Conservation (phyloP, 2,113 vertebrate species). For the Acanthochromis polyacanthus region DNA sequence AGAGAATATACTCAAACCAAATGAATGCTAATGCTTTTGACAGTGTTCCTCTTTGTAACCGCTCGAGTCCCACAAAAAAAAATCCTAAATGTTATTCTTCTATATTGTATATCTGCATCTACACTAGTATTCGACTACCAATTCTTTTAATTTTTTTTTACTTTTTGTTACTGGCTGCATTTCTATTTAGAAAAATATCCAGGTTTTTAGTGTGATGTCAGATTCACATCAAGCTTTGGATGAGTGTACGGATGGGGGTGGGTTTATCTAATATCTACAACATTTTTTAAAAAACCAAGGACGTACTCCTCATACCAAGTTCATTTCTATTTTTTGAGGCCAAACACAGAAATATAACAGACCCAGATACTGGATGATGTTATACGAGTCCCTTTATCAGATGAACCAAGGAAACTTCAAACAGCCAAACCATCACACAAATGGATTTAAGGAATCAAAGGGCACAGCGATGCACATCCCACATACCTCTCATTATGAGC, state of each 20-base stretch:
- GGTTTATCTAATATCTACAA: constrained; percentile 18
- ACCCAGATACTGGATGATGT: constrained; percentile 24
- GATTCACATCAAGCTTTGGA: constrained; percentile 48
- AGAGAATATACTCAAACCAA: constrained; percentile 62
- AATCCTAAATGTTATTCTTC: constrained; percentile 66
- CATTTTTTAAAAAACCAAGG: neutral
- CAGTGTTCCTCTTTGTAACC: constrained; percentile 61
- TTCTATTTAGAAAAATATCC: constrained; percentile 67
- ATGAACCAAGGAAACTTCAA: constrained; percentile 42
- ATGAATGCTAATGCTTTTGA: constrained; percentile 67
- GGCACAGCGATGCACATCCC: constrained; percentile 54
- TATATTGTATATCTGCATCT: constrained; percentile 65
- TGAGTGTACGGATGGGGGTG: constrained; percentile 11
- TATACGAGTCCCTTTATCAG: constrained; percentile 61
- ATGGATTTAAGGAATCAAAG: constrained; percentile 46
- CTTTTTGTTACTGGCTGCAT: constrained; percentile 67
- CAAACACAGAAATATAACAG: constrained; percentile 55
- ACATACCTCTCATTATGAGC: constrained; percentile 72
- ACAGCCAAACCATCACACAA: constrained; percentile 53
- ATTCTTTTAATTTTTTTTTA: constrained; percentile 51
- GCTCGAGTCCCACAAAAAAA: constrained; percentile 50
- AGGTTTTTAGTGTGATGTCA: constrained; percentile 72
- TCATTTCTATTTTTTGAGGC: constrained; percentile 50
- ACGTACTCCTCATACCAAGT: neutral
- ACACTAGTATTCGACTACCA: constrained; percentile 49